Percentiles rank a stretch among this genome's conserved stretches.
phyloP scores from a whole-genome alignment of 2,888 invertebrate genomes.

The Heterodera filipjevi region DNA sequence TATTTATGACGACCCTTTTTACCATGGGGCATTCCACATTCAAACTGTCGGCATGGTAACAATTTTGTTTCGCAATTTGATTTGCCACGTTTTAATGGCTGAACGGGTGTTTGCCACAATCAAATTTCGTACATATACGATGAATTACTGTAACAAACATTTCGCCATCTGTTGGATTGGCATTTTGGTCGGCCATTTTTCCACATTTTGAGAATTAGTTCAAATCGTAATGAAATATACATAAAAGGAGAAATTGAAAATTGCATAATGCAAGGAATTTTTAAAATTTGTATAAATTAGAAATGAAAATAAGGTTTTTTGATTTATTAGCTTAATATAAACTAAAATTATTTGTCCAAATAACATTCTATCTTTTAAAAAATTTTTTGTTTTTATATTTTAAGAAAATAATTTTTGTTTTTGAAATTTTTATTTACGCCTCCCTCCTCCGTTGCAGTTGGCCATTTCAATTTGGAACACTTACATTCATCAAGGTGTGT shows the following conservation, averaged over 20 bases:
- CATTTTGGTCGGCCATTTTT: neutral
- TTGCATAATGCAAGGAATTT: no score
- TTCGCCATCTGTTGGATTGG: neutral
- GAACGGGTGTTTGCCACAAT: neutral
- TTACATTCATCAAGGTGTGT: neutral
- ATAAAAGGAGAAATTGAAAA: no score
- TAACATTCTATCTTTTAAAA: no score
- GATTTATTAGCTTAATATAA: no score
- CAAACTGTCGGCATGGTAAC: neutral
- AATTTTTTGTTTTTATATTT: no score
- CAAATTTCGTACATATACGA: neutral
- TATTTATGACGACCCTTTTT: neutral
- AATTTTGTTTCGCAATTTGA: neutral
- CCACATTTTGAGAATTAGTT: neutral
- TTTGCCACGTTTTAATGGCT: neutral
- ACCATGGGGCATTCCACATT: neutral
- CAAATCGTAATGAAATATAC: neutral
- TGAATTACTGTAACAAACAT: no score
- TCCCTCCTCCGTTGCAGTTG: no score
- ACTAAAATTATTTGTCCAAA: no score
- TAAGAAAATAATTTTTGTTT: no score
- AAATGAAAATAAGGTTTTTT: no score
- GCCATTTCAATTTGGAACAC: neutral
- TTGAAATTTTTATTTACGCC: no score
- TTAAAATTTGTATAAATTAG: no score